A percentile compares a stretch with the other conserved stretches of the same genome.
Conservation (phyloP, 1,140 invertebrate genomes). For the Akabosia matsudoensis region DNA sequence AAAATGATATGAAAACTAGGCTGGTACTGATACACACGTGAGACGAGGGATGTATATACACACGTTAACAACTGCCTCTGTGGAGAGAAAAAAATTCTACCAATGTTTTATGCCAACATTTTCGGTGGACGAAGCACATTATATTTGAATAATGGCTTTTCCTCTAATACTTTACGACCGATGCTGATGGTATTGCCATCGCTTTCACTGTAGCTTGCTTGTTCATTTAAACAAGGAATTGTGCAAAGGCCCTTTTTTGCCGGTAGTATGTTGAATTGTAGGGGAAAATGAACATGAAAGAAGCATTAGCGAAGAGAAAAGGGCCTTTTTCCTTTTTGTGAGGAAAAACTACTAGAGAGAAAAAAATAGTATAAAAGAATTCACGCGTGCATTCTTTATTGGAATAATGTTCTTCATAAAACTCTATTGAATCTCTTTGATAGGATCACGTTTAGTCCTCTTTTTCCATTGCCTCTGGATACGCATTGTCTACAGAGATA, state of each 20-base stretch:
- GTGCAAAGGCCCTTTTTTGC: neutral
- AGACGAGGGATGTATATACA: neutral
- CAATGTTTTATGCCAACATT: constrained; percentile 12
- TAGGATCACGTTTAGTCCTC: constrained; percentile 4
- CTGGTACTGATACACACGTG: neutral
- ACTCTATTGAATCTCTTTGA: neutral
- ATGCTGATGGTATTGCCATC: neutral
- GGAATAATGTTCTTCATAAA: neutral
- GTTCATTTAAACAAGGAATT: neutral
- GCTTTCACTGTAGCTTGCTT: neutral
- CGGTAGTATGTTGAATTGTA: neutral
- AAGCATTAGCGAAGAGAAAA: no score
- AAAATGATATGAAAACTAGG: neutral
- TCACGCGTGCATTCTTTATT: neutral
- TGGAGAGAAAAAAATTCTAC: neutral
- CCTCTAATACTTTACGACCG: constrained; percentile 14
- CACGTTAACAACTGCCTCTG: no score
- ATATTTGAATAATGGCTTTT: constrained; percentile 17
- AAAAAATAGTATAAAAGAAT: neutral
- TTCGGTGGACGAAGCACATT: constrained; percentile 6
- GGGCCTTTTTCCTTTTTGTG: neutral
- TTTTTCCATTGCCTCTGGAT: neutral
- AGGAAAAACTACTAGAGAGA: neutral
- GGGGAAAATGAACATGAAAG: neutral
- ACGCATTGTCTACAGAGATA: neutral